Evolutionary conservation across 2,888 invertebrate species (phyloP), one percentile per base, ranked within the genome.

Genomic region (Drosophila mimetica): DNA sequence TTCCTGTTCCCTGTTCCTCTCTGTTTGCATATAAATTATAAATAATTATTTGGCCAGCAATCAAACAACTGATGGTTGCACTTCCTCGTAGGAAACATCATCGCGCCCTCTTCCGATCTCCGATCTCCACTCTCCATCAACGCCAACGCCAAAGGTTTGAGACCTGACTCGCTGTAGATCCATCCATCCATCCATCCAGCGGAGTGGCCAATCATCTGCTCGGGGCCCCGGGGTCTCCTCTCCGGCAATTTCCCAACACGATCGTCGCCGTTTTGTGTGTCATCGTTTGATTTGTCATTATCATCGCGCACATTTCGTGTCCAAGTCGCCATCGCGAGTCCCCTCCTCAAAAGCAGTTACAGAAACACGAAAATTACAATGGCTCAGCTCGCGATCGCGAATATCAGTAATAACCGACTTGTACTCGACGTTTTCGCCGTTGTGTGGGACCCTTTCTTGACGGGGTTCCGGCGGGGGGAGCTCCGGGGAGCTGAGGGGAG

Each of bases 281-380:
- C 88, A 89, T 88, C 89, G 88, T 89, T 88, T 89, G 89, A 88
- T 89, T 89, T 89, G 87, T 89, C 88, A 89, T 89, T 89, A 89
- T 88, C 86, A 78, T 77, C 89, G 88, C 69, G 86, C 71, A 76
- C 88, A 76, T 71, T 86, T 82, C 83, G 86, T 79, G 86, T 73
- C 60, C 70, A 11, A 39, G 18, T 39, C 39, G 55, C 58, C 28
- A 46, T 55, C 50, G 41, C 59, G 9, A 34, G 34, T 32, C 44
- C 36, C 41, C 53, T 44, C 70, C 59, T 51, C 36, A 55, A 36
- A 32, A 71, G 71, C 69, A 72, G 60, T 83, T 74, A 73, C 79
- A 70, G 82, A 81, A 81, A 81, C 89, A 88, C 72, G 85, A 79
- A 86, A 86, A 86, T 85, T 85, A 86, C 85, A 88, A 89, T 89